Percentiles rank a stretch among this genome's conserved stretches.
Conservation (phyloP, 1,140 invertebrate genomes). For the Drosophila tani region DNA sequence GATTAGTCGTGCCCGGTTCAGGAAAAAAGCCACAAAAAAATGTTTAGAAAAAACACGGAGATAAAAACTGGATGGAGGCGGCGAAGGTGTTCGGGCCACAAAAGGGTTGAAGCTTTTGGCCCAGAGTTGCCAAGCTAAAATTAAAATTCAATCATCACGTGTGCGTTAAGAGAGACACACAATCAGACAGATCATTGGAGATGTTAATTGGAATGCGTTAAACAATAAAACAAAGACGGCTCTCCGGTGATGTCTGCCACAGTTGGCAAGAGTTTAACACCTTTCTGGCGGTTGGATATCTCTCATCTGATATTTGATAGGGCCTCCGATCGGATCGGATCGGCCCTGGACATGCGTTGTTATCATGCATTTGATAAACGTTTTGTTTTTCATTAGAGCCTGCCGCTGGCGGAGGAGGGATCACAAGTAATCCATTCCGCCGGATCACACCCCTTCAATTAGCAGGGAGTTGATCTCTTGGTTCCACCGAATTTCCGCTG, state of each 20-base stretch:
- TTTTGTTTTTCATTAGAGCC: constrained; percentile 82
- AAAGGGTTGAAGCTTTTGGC: constrained; percentile 28
- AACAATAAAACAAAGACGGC: constrained; percentile 78
- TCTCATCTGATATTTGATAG: constrained; percentile 70
- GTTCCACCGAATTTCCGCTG: constrained; percentile 8
- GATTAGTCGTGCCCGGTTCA: constrained; percentile 76
- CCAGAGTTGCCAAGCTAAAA: constrained; percentile 55
- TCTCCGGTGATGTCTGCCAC: constrained; percentile 39
- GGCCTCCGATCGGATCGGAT: constrained; percentile 7
- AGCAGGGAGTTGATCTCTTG: constrained; percentile 31
- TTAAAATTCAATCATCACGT: constrained; percentile 84
- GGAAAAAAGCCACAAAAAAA: constrained; percentile 4
- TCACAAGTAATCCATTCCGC: constrained; percentile 7
- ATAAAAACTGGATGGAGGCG: constrained; percentile 8
- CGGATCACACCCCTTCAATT: constrained; percentile 76
- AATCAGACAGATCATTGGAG: constrained; percentile 61
- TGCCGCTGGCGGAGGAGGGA: constrained; percentile 13
- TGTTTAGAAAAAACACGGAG: neutral
- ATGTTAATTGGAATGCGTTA: constrained; percentile 83
- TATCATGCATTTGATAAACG: constrained; percentile 81
- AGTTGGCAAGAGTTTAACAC: constrained; percentile 76
- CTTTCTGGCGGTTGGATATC: constrained; percentile 42
- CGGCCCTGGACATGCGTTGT: constrained; percentile 60
- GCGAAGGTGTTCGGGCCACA: constrained; percentile 11
- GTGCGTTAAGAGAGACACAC: constrained; percentile 74